Percentiles rank a stretch among this genome's conserved stretches.
Evolutionary conservation across 2,888 invertebrate genomes (phyloP).

Genomic region (Pemphredon lugubris): DNA sequence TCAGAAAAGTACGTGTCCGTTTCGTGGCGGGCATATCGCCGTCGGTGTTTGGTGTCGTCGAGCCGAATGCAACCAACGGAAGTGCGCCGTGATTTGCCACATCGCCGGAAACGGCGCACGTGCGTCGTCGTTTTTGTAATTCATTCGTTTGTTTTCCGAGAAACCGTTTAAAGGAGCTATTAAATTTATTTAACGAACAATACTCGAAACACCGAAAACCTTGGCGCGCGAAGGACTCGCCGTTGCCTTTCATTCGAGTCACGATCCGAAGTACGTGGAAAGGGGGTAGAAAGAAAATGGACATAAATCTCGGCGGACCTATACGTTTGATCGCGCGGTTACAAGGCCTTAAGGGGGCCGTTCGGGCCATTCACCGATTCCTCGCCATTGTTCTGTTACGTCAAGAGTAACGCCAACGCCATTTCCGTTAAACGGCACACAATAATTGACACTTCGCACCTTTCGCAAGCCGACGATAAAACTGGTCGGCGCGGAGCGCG

Average conservation of each 20-base stretch:
- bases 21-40: conserved; percentile 59
- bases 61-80: conserved; percentile 59
- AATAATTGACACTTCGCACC: conserved; percentile 54
- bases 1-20: conserved; percentile 65
- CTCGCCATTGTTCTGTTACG: conserved; percentile 53
- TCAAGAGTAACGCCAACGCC: conserved; percentile 63
- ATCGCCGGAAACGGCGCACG: conserved; percentile 69
- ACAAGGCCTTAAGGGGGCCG: conserved; percentile 26
- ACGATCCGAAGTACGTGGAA: too few species aligned
- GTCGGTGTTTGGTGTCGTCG: conserved; percentile 15
- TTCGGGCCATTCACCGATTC: conserved; percentile 63
- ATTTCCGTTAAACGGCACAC: conserved; percentile 24
- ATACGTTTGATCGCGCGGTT: conserved; percentile 28
- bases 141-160: conserved; percentile 57
- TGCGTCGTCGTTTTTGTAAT: conserved; percentile 58
- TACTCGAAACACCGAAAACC: conserved; percentile 26
- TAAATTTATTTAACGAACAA: conserved; percentile 25
- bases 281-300: too few species aligned
- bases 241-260: neutral
- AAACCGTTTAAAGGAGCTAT: conserved; percentile 41
- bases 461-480: conserved; percentile 62
- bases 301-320: too few species aligned
- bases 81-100: conserved; percentile 66
- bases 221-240: neutral
- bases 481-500: conserved; percentile 49